Base-by-base conservation (phyloP, 2,888 invertebrate genomes). In the Luperina nickerlii region DNA sequence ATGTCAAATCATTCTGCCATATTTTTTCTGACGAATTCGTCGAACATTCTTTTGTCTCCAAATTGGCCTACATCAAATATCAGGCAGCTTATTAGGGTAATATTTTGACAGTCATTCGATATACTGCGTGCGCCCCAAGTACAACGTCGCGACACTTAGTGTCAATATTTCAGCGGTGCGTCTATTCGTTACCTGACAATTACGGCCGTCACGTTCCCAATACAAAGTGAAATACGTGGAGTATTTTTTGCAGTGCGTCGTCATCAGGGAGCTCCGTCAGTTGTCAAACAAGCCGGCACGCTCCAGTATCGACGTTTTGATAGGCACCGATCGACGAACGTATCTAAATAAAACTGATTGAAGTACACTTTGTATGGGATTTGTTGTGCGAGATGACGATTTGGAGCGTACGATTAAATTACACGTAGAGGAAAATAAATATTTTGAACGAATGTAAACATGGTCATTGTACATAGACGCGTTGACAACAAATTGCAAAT, bases 131-230 rank as follows among this genome's bases (percentile, higher is more conserved):
- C 70, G 65, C 60, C n/a, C 45, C 45, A 76, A 77, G 76, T 76
- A 51, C 57, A 60, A n/a, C 73, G 62, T 79, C 42, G 60, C 57
- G 80, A 87, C 78, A 87, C 72, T 86, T 74, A 62, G 68, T 78
- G 82, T 88, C 82, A 87, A 89, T 90, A 89, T 85, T 90, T 87
- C 75, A 77, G 54, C 74, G 71, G 72, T 79, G 76, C 79, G 76
- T 81, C 83, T 86, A 79, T 85, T 90, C 87, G 90, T 90, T 87
- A 89, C 82, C 89, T 89, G 89, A 89, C 90, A 90, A 90, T 90
- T 90, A 90, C 90, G 78, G 76, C 54, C 73, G 88, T 87, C 86
- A 83, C 82, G 78, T 74, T 76, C 81, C 76, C 67, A 78, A 83
- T 81, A 88, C 74, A 87, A 85, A 86, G 86, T 85, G 88, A 83